Evolutionary conservation across 2,888 invertebrate species (phyloP), one percentile per base, ranked within the genome.

Genomic region (Stratiomys singularior): DNA sequence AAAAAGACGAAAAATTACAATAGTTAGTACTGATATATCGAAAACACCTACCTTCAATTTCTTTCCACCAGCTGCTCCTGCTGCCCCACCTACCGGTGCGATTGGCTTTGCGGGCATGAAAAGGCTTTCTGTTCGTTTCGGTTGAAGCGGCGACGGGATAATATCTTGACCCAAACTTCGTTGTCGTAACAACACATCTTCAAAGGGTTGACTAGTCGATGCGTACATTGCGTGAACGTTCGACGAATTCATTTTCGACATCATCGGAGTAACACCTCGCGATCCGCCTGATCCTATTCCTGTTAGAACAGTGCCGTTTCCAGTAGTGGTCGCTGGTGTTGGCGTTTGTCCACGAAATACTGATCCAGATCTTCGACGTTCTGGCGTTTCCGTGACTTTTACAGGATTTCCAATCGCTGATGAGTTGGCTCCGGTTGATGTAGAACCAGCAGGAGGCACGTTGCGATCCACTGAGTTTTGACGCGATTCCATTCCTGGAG

Each of bases 91-190:
- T 67, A 84, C 84, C 79, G 89, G 84, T 79, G 89, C 88, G 80
- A 88, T 89, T 69, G 91, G 91, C 83, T 89, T 89, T 25, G 88
- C 88, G 76, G 90, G 89, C 83, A 95, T 92, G 87, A 93, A 96
- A 83, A 96, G 90, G 86, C 96, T 96, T 88, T 96, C 96, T 81
- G 96, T 96, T 84, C 96, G 91, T 88, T 96, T 96, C 78, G 96
- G 96, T 86, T 96, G 95, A 84, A 93, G 93, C 79, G 91, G 92
- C 82, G 96, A 96, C 80, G 96, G 95, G 84, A 95, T 91, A 86
- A 96, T 96, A 85, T 96, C 96, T 88, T 96, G 96, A 80, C 95
- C 95, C 78, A 96, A 90, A 81, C 90, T 92, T 83, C 94, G 90
- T 86, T 95, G 94, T 84, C 93, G 90, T 83, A 96, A 85, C 80